Conservation (phyloP, 92 coral and sea anemone species). For the Parazoanthus swiftii region DNA sequence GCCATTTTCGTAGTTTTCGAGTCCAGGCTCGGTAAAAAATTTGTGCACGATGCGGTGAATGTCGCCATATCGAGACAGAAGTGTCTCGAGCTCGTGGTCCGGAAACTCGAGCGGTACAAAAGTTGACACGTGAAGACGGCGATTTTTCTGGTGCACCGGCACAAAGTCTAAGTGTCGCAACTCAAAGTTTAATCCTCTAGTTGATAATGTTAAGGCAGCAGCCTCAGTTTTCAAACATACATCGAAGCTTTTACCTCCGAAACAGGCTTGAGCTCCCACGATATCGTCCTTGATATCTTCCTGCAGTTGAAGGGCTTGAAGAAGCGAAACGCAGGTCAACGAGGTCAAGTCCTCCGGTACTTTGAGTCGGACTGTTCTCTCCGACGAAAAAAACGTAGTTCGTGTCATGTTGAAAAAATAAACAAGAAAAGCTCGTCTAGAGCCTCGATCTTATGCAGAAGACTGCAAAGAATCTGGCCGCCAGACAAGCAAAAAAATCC, state of each 20-base stretch:
- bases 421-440: not conserved
- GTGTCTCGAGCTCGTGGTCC: not conserved
- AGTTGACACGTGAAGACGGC: not conserved
- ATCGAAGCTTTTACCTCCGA: conserved; percentile 2
- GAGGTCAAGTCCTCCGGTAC: not conserved
- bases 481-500: conserved; percentile 26
- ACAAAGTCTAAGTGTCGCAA: not conserved
- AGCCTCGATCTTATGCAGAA: not conserved
- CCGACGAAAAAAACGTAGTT: not conserved
- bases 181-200: not conserved
- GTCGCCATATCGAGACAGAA: conserved; percentile 4
- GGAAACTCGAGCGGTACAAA: conserved; percentile 30
- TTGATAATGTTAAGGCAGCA: not conserved
- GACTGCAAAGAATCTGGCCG: too few relatives aligned
- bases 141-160: not conserved
- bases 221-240: not conserved
- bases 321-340: not conserved
- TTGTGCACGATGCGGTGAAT: not conserved
- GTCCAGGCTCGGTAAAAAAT: conserved; percentile 15
- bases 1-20: conserved; percentile 27
- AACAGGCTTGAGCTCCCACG: conserved; percentile 7
- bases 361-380: not conserved
- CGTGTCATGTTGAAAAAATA: not conserved
- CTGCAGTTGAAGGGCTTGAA: not conserved
- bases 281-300: not conserved